Evolutionary conservation across 2,888 invertebrate genomes (phyloP).

Genomic region (Harpalus rubripes): DNA sequence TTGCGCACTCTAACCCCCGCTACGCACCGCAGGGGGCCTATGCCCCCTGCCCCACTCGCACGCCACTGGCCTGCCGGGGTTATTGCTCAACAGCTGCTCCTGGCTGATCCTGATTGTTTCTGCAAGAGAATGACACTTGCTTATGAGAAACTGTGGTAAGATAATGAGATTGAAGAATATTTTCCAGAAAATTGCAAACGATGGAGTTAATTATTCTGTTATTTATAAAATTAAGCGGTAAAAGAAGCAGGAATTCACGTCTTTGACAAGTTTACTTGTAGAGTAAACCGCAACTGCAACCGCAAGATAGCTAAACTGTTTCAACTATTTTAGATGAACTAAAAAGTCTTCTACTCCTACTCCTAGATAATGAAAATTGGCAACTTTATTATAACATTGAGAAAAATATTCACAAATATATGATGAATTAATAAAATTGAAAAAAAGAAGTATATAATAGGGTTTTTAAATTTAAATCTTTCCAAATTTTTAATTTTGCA

Average conservation of each 20-base stretch:
- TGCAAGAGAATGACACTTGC: constrained; percentile 16
- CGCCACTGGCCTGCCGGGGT: constrained; percentile 9
- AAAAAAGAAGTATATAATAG: too few species aligned
- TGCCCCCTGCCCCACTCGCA: constrained; percentile 12
- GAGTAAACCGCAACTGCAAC: neutral
- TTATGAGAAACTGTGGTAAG: constrained; percentile 38
- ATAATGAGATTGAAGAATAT: neutral
- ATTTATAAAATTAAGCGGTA: neutral
- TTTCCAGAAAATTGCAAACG: neutral
- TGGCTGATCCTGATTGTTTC: constrained; percentile 45
- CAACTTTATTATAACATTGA: too few species aligned
- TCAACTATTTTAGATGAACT: neutral
- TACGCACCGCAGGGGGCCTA: constrained; percentile 31
- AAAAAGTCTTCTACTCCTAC: neutral
- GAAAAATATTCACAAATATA: too few species aligned
- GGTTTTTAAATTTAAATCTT: too few species aligned
- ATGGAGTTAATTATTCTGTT: constrained; percentile 6
- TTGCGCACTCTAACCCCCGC: constrained; percentile 56
- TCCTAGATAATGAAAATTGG: too few species aligned
- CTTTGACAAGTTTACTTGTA: neutral
- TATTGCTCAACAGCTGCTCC: constrained; percentile 15
- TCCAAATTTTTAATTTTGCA: too few species aligned
- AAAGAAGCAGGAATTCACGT: neutral
- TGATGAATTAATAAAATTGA: too few species aligned
- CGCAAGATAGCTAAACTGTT: neutral